These are phyloP conservation scores for Marronus borbonicus DNA, from an alignment of 2,888 invertebrate genomes.

Conservation along the genomic window DNA sequence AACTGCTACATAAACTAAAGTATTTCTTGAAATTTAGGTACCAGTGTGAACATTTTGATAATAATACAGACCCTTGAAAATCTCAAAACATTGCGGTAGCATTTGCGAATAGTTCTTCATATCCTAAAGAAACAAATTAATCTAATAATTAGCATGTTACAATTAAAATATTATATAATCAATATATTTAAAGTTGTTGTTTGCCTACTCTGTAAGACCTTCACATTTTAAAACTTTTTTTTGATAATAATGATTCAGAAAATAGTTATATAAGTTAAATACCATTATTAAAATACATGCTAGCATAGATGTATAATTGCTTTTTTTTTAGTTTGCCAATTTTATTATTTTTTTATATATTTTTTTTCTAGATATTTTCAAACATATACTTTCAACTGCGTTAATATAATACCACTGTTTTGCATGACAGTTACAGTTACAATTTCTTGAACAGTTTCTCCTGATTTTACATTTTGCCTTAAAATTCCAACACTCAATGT, in stretches of 20 bases:
- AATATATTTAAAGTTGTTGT: slow-evolving; percentile 9
- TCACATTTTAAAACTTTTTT: neutral
- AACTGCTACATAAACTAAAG: neutral
- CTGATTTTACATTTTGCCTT: slow-evolving; percentile 45
- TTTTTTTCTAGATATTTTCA: slow-evolving; percentile 43
- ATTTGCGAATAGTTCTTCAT: slow-evolving; percentile 33
- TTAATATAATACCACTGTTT: slow-evolving; percentile 39
- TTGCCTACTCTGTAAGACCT: slow-evolving; percentile 7
- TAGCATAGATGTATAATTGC: slow-evolving; percentile 20
- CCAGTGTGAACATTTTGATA: neutral
- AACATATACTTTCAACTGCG: slow-evolving; percentile 44
- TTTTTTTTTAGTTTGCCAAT: slow-evolving; percentile 42
- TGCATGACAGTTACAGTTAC: slow-evolving; percentile 25
- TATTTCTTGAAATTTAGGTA: neutral
- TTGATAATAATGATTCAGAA: slow-evolving; percentile 14
- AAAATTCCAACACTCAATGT: slow-evolving; percentile 46
- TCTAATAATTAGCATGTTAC: slow-evolving; percentile 31
- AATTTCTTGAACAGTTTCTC: slow-evolving; percentile 16
- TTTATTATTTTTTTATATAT: slow-evolving; percentile 41
- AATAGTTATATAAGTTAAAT: slow-evolving; percentile 33
- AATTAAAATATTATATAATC: slow-evolving; percentile 14
- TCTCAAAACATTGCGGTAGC: neutral
- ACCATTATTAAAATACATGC: slow-evolving; percentile 42
- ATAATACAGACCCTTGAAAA: neutral
- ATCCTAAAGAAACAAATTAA: slow-evolving; percentile 29